Evolutionary conservation across 2,113 vertebrate genomes (phyloP).

Genomic region (Naja naja): DNA sequence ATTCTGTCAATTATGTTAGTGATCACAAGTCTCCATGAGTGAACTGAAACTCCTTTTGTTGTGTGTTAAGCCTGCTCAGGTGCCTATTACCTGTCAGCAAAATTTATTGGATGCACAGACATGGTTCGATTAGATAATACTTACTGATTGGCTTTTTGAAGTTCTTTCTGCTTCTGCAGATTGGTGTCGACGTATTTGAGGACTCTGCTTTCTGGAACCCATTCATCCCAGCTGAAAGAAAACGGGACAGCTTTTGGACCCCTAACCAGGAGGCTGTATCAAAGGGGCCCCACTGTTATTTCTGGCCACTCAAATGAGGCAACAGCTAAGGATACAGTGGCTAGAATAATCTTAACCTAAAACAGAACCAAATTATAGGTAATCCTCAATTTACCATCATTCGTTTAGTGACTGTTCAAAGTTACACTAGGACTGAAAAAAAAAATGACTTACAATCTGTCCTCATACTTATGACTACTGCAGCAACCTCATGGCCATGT

Average conservation of each 20-base stretch:
- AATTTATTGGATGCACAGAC: neutral
- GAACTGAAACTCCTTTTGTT: neutral
- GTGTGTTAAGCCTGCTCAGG: neutral
- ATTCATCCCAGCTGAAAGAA: constrained; percentile 95
- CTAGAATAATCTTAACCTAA: neutral
- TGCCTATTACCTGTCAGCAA: neutral
- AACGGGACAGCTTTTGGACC: constrained; percentile 26
- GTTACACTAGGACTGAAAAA: neutral
- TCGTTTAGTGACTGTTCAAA: neutral
- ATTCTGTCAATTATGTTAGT: neutral
- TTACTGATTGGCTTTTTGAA: constrained; percentile 99
- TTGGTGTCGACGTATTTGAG: constrained; percentile 99
- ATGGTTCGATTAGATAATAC: constrained; percentile 48
- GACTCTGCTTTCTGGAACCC: constrained; percentile 99
- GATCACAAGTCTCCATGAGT: neutral
- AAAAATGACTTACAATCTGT: neutral
- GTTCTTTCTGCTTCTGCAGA: constrained; percentile 98
- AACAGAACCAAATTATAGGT: neutral
- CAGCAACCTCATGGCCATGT: neutral
- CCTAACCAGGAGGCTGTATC: neutral
- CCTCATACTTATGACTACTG: neutral
- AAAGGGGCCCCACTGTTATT: neutral
- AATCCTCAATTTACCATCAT: neutral
- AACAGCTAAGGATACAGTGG: neutral
- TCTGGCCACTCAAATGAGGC: neutral